Conservation (phyloP, 1,140 invertebrate species). For the Drosophila baimaii region DNA sequence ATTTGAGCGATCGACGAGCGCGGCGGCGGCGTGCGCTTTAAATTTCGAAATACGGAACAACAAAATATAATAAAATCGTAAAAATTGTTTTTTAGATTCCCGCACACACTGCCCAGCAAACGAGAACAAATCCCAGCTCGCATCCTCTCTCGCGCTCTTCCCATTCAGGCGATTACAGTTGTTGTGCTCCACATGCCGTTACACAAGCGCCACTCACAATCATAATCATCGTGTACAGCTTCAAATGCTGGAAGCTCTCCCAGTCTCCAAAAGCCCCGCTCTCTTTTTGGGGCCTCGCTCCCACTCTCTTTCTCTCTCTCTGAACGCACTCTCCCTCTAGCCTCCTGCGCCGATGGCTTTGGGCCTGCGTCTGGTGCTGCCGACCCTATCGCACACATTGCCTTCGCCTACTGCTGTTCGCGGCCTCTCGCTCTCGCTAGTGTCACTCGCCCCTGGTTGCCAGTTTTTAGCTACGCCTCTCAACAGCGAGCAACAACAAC, state of each 20-base stretch:
- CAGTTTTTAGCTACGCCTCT: slow-evolving; percentile 78
- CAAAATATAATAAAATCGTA: slow-evolving; percentile 67
- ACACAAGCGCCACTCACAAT: slow-evolving; percentile 46
- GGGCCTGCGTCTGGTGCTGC: slow-evolving; percentile 32
- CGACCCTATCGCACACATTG: slow-evolving; percentile 68
- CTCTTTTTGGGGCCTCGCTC: slow-evolving; percentile 18
- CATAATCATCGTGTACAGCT: slow-evolving; percentile 65
- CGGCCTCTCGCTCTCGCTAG: slow-evolving; percentile 38
- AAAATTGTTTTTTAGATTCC: slow-evolving; percentile 70
- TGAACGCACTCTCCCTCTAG: slow-evolving; percentile 5
- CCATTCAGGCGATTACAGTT: slow-evolving; percentile 64
- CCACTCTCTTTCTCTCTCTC: background rate
- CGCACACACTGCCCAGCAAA: slow-evolving; percentile 35
- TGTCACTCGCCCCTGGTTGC: slow-evolving; percentile 22
- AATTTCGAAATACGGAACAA: slow-evolving; percentile 59
- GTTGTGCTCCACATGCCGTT: slow-evolving; percentile 70
- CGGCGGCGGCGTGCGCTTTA: slow-evolving; percentile 50
- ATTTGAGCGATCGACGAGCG: slow-evolving; percentile 14
- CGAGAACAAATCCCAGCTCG: slow-evolving; percentile 43
- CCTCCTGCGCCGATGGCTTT: slow-evolving; percentile 29
- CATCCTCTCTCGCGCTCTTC: slow-evolving; percentile 28
- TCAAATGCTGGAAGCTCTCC: slow-evolving; percentile 54
- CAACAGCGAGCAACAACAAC: slow-evolving; percentile 40
- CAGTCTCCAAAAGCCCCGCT: slow-evolving; percentile 21
- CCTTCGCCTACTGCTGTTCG: slow-evolving; percentile 13